Evolutionary conservation across 2,797 vertebrate species (phyloP), one percentile per base, ranked within the genome.

Genomic region (Pogoniulus pusillus): DNA sequence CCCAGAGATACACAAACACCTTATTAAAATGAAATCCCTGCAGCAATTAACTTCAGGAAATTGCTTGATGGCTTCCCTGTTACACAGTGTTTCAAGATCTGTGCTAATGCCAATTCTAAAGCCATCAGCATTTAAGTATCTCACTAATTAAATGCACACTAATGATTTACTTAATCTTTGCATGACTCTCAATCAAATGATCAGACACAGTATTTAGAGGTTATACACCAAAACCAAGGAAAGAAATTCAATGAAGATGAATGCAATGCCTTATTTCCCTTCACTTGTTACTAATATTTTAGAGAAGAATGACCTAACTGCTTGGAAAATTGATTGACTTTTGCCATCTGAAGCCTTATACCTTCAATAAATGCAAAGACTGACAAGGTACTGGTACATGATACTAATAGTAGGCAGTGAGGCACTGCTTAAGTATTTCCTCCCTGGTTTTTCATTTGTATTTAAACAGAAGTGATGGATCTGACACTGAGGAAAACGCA

Each of bases 401-500:
- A 81, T 81, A 65, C 45, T 87, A 85, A 89, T 41, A 72, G 65
- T 2, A 78, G 77, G 63, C 71, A 93, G 84, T 72, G 29, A 82
- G 27, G 70, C 70, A 80, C 41, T 62, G 59, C 58, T 83, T 69
- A 83, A 75, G 10, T 2, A 12, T 72, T 92, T 91, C 60, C 73
- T 83, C 10, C 15, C 93, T 47, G 79, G n/a, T n/a, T n/a, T n/a
- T n/a, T n/a, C n/a, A n/a, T 88, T 91, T 83, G 23, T 80, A 72
- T 91, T 93, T 85, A 81, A 83, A 85, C 66, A 80, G 47, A 89
- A 91, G 63, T 75, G 83, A 83, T 90, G 80, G 70, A 85, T 74
- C 49, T 77, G 47, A 92, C 41, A 92, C 71, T 68, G 32, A 81
- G 41, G 8, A 89, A 87, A 60, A 22, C 65, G 59, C 37, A 86